Conservation (phyloP, 2,113 vertebrate species). For the Corvus cornix region DNA sequence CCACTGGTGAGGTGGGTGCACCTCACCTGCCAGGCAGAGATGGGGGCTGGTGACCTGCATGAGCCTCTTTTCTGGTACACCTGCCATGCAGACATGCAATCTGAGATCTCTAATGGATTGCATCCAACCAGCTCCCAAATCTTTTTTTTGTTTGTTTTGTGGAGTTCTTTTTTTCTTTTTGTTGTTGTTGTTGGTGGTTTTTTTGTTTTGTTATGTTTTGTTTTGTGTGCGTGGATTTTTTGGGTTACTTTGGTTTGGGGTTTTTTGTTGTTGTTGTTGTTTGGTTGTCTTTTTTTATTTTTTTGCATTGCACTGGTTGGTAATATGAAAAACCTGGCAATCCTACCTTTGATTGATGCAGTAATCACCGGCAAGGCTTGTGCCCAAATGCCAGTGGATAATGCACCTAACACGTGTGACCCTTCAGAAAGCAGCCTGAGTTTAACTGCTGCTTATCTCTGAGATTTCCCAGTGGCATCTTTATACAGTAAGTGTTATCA, state of each 20-base stretch:
- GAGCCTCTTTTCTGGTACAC: background rate
- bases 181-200: too few species aligned
- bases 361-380: background rate
- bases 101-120: background rate
- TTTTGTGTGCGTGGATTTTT: background rate
- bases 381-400: background rate
- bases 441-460: background rate
- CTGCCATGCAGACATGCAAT: accelerated
- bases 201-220: too few species aligned
- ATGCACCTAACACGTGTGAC: background rate
- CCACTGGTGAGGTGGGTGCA: accelerated
- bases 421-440: background rate
- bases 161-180: background rate
- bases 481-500: background rate
- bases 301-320: background rate
- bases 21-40: background rate
- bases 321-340: background rate
- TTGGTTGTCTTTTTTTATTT: too few species aligned
- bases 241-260: too few species aligned
- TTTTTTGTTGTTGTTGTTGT: background rate
- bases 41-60: accelerated
- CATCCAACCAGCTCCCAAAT: background rate
- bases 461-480: background rate
- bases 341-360: background rate
- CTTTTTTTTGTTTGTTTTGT: background rate